Percentiles rank a stretch among this genome's conserved stretches.
These are phyloP conservation scores for Chrysopilus asiliformis DNA, from an alignment of 2,888 invertebrate species.

Conservation along the genomic window DNA sequence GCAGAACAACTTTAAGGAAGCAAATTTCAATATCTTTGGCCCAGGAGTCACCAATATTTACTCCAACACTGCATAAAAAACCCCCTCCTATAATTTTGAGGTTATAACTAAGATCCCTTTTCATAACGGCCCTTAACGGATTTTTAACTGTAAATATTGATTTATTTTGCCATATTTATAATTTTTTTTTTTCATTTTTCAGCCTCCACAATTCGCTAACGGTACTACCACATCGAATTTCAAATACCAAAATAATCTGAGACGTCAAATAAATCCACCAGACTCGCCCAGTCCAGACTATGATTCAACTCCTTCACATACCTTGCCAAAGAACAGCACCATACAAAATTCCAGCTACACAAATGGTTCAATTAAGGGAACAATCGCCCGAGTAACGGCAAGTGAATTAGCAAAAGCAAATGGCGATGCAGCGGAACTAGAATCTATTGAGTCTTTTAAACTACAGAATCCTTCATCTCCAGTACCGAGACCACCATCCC, in stretches of 20 bases:
- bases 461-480: conserved; percentile 48
- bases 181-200: conserved; percentile 11
- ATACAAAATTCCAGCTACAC: conserved; percentile 2
- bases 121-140: too few relatives aligned
- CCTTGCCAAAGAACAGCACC: conserved; percentile 12
- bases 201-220: conserved; percentile 32
- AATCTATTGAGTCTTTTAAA: conserved; percentile 62
- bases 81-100: too few relatives aligned
- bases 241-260: conserved; percentile 1
- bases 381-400: conserved; percentile 14
- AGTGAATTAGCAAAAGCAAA: conserved; percentile 23
- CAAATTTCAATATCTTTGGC: too few relatives aligned
- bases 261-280: conserved; percentile 27
- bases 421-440: conserved; percentile 54
- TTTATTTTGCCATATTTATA: too few relatives aligned
- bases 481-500: conserved; percentile 52
- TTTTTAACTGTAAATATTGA: too few relatives aligned
- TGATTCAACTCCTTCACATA: conserved; percentile 30
- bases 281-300: conserved; percentile 43
- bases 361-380: conserved; percentile 9
- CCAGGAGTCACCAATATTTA: too few relatives aligned
- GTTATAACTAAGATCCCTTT: too few relatives aligned
- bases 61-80: too few relatives aligned
- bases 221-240: conserved; percentile 13
- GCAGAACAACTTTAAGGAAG: too few relatives aligned